These are phyloP conservation scores for Mesorhabditis spiculigera DNA, from an alignment of 2,888 invertebrate species.

Conservation along the genomic window DNA sequence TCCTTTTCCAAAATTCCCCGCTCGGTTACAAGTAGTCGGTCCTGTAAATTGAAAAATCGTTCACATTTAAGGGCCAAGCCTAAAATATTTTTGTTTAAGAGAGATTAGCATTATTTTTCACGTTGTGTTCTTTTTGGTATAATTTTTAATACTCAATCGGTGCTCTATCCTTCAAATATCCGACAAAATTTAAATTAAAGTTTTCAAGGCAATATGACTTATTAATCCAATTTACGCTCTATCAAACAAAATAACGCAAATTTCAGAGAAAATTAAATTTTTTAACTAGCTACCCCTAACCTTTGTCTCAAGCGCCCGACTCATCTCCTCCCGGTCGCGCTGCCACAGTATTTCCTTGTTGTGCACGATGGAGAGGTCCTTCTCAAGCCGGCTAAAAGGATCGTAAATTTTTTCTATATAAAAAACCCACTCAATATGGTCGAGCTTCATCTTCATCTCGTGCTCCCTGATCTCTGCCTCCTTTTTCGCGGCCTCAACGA, in stretches of 20 bases:
- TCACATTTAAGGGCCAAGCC: not conserved
- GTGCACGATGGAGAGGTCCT: not conserved
- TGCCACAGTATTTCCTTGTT: not conserved
- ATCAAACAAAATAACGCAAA: too few relatives aligned
- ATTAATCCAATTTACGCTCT: too few relatives aligned
- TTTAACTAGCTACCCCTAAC: not conserved
- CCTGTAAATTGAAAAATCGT: not conserved
- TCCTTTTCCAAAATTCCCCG: not conserved
- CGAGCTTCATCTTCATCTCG: not conserved
- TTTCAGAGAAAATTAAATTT: too few relatives aligned
- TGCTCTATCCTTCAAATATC: too few relatives aligned
- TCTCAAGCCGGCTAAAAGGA: not conserved
- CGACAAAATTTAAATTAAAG: too few relatives aligned
- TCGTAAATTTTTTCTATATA: too few relatives aligned
- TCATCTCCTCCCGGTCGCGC: not conserved
- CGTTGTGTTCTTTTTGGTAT: too few relatives aligned
- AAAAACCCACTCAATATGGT: not conserved
- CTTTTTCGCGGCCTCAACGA: not conserved
- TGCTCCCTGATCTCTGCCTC: constrained; percentile 3
- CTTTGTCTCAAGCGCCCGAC: not conserved
- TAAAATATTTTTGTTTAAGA: too few relatives aligned
- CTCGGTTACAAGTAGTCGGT: not conserved
- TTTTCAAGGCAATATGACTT: too few relatives aligned
- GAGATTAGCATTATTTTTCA: too few relatives aligned
- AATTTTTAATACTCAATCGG: too few relatives aligned